Percentiles rank a stretch among this genome's conserved stretches.
Evolutionary conservation across 1,140 invertebrate species (phyloP).

Genomic region (Sycophaga agraensis): DNA sequence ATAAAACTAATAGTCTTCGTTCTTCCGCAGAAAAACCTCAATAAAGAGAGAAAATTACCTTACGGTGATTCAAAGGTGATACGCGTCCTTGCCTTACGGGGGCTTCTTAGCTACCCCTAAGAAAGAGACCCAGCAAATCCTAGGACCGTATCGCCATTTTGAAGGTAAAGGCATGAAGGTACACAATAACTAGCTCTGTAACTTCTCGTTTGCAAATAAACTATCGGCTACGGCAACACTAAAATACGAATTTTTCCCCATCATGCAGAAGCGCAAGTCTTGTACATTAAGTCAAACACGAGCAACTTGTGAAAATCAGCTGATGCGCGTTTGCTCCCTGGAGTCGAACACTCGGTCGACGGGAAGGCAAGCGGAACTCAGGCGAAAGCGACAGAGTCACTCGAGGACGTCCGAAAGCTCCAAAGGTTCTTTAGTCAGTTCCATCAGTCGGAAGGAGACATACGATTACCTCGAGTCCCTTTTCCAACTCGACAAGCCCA

Average conservation of each 20-base stretch:
- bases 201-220: no score
- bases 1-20: no score
- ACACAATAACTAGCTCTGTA: no score
- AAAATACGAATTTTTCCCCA: no score
- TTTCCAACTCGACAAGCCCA: slow-evolving; percentile 38
- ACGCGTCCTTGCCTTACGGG: slow-evolving; percentile 20
- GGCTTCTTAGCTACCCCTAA: no score
- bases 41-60: slow-evolving; percentile 30
- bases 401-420: neutral
- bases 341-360: slow-evolving; percentile 1
- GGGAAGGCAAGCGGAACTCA: no score
- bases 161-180: slow-evolving; percentile 54
- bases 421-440: neutral
- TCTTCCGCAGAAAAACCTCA: neutral
- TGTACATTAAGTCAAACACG: slow-evolving; percentile 29
- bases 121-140: slow-evolving; percentile 4
- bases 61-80: slow-evolving; percentile 33
- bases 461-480: slow-evolving; percentile 41
- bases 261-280: slow-evolving; percentile 40
- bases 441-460: slow-evolving; percentile 18
- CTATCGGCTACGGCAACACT: no score
- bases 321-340: neutral
- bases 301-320: slow-evolving; percentile 26
- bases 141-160: slow-evolving; percentile 36
- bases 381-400: slow-evolving; percentile 32